A percentile compares a stretch with the other conserved stretches of the same genome.
phyloP scores from a whole-genome alignment of 1,140 invertebrate species.

The Pseudomyrmex dendroicus region DNA sequence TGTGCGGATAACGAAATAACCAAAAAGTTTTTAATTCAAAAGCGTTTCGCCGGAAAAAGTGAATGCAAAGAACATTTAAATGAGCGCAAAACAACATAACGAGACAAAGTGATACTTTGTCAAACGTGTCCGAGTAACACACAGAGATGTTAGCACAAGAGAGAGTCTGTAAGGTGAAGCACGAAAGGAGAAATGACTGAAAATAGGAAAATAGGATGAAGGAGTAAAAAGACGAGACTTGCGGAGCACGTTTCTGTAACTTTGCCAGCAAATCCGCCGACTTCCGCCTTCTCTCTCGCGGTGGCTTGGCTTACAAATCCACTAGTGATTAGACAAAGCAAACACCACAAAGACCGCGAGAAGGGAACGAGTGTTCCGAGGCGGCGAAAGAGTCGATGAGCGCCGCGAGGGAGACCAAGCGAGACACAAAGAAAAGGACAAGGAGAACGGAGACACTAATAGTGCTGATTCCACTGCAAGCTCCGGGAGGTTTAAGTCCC shows the following conservation, averaged over 20 bases:
- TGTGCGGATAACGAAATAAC: slow-evolving; percentile 1
- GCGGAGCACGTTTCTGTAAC: slow-evolving; percentile 40
- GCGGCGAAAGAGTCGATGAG: slow-evolving; percentile 15
- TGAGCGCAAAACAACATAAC: background rate
- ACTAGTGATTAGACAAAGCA: slow-evolving; percentile 61
- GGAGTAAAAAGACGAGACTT: slow-evolving; percentile 14
- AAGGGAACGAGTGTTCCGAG: slow-evolving; percentile 2
- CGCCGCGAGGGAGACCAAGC: slow-evolving; percentile 18
- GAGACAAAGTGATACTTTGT: background rate
- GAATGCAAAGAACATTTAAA: too few relatives aligned
- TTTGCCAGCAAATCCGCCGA: slow-evolving; percentile 33
- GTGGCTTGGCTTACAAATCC: slow-evolving; percentile 42
- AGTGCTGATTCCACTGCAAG: slow-evolving; percentile 77
- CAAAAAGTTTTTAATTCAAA: background rate
- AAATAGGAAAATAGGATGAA: slow-evolving; percentile 13
- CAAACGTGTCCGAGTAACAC: background rate
- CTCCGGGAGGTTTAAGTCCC: slow-evolving; percentile 71
- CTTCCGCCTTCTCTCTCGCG: slow-evolving; percentile 50
- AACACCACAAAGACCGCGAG: slow-evolving; percentile 50
- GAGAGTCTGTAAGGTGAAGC: background rate
- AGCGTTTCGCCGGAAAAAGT: background rate
- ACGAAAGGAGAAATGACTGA: background rate
- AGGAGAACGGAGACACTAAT: slow-evolving; percentile 72
- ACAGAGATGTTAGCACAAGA: background rate
- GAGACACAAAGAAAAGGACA: slow-evolving; percentile 48